Conservation (phyloP, 2,113 vertebrate species). For the Tragulus kanchil region DNA sequence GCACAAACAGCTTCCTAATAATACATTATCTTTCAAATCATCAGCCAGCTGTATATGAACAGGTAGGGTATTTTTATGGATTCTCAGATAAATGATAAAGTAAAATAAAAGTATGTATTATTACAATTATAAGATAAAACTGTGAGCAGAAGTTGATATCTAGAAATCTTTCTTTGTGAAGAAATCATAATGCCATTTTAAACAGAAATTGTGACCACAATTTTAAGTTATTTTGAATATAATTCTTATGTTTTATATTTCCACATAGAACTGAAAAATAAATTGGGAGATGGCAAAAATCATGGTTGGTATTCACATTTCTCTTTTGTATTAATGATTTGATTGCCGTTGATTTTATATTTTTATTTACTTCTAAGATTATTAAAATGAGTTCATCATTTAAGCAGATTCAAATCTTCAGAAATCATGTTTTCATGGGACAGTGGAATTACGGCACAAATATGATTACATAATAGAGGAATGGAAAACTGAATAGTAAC, state of each 20-base stretch:
- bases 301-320: background rate
- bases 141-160: background rate
- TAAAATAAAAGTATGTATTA: background rate
- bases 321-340: background rate
- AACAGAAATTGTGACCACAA: background rate
- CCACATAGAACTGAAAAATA: background rate
- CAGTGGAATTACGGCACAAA: background rate
- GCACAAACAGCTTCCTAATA: background rate
- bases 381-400: background rate
- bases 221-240: background rate
- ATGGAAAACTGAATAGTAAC: background rate
- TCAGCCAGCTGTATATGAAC: background rate
- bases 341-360: background rate
- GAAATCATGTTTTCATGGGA: background rate
- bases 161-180: background rate
- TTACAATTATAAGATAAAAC: background rate
- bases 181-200: background rate
- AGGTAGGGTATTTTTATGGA: background rate
- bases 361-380: background rate
- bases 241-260: background rate
- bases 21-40: slow-evolving; percentile 41
- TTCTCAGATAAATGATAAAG: slow-evolving; percentile 37
- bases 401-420: background rate
- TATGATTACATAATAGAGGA: background rate
- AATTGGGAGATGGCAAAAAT: background rate